Base-by-base conservation (phyloP, 1,140 invertebrate species). In the Goniozus legneri region DNA sequence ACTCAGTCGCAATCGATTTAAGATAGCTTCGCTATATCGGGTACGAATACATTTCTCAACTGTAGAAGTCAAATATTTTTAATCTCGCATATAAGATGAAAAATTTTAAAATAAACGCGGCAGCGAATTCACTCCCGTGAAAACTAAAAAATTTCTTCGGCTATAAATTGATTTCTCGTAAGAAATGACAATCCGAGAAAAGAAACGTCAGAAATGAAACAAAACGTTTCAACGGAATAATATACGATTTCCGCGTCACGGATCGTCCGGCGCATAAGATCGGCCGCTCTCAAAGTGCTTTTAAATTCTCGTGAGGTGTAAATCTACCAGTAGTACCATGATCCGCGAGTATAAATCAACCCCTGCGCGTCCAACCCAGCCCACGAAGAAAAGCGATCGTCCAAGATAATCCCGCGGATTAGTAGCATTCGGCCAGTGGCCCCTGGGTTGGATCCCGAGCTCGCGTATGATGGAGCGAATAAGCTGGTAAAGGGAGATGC, bases 321-420 rank as follows among this genome's bases (percentile, higher is more conserved):
- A 63, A 60, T 60, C 56, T 56, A 63, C 56, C 45, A 60, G 55
- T 60, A 58, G 50, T 51, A 56, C 51, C 54, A 53, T 50, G 47
- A 60, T 58, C 51, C 58, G 55, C 50, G 51, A 21, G n/a, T n/a
- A n/a, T n/a, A n/a, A 27, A 27, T 27, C 24, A 6, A 27, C 24
- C 24, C 24, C 4, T 27, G 24, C 24, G 24, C 52, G 53, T 43
- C 42, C 12, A 39, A 45, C 51, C 49, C 46, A 46, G 54, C 47
- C 54, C 58, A 61, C 38, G 44, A 41, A 59, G 56, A 45, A 53
- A 50, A 21, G 53, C 52, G 50, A 59, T 59, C 55, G 52, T 49
- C 42, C 54, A 47, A 27, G 48, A 61, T 64, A 59, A 57, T 56
- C 52, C 54, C 44, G 35, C 48, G 58, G 58, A 61, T 64, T 59